Base-by-base conservation (phyloP, 2,888 invertebrate species). In the Lumbricus terrestris region DNA sequence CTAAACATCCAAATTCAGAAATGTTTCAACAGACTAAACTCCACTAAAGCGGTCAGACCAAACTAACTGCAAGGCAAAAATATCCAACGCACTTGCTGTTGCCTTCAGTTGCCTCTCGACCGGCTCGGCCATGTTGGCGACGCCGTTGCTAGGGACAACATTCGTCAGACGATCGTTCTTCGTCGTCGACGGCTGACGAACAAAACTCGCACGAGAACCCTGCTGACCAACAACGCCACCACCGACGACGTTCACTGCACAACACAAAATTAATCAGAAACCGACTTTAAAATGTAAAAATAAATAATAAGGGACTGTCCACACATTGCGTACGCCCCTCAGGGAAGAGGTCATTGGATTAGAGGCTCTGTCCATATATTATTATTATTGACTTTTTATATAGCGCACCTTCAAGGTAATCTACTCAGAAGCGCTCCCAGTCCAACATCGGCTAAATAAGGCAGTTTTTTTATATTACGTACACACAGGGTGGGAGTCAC, bases 111-210 rank as follows among this genome's bases (percentile, higher is more conserved):
- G 85, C 34, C 85, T 37, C 18, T 85, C 85, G 16, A 23, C 34
- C n/a, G 88, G 88, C 11, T 42, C 88, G 13, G 35, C 88, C 47
- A 37, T 33, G 33, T 40, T 34, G 33, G 11, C 42, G 40, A 37
- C n/a, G 11, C 42, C 40, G 88, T 38, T 88, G 20, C 40, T 47
- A 18, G 88, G 8, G 8, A 29, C 33, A 0, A 40, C 88, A 40
- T 38, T 42, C 20, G 42, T 88, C 37, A 88, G 88, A 6, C 88
- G 33, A 2, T 88, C 88, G 38, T 42, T 47, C n/a, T 47, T 88
- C 18, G 88, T 88, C 18, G 88, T 42, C 33, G 88, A 40, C 13
- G 88, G 38, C 47, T 88, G 88, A 42, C 88, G 40, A 18, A 88
- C 42, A 33, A 42, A 88, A 47, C 88, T 88, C 6, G 88, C 42